Evolutionary conservation across 2,113 vertebrate species (phyloP).

Genomic region (Salvelinus namaycush): DNA sequence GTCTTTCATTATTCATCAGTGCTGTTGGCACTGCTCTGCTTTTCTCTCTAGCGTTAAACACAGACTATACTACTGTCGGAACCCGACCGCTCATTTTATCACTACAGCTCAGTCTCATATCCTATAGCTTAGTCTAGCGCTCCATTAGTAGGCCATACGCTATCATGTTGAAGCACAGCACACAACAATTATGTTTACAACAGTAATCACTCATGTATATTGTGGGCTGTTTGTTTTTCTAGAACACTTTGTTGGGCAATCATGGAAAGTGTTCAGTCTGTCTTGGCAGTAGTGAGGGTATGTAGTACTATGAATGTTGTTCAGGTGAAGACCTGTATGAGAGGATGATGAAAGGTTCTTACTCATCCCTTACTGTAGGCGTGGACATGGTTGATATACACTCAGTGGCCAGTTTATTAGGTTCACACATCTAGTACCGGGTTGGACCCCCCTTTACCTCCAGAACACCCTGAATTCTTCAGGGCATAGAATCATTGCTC

Average conservation of each 20-base stretch:
- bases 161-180: not conserved
- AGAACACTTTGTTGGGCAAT: not conserved
- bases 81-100: conserved; percentile 6
- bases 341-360: not conserved
- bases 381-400: too few relatives aligned
- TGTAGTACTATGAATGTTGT: not conserved
- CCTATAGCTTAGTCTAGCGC: conserved; percentile 18
- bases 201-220: not conserved
- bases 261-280: not conserved
- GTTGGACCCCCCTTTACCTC: too few relatives aligned
- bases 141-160: not conserved
- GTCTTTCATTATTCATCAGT: conserved; percentile 31
- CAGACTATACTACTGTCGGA: not conserved
- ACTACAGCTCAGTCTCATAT: not conserved
- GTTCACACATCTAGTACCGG: too few relatives aligned
- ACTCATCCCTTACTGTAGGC: not conserved
- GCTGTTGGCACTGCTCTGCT: not conserved
- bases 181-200: not conserved
- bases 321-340: conserved; percentile 11
- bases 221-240: too few relatives aligned
- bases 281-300: not conserved
- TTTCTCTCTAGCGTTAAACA: not conserved
- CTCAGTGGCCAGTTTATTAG: too few relatives aligned
- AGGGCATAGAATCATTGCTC: too few relatives aligned
- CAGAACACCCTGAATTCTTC: too few relatives aligned